Evolutionary conservation across 2,888 invertebrate genomes (phyloP), one percentile per base, ranked within the genome.

Genomic region (Caenorhabditis imperialis): DNA sequence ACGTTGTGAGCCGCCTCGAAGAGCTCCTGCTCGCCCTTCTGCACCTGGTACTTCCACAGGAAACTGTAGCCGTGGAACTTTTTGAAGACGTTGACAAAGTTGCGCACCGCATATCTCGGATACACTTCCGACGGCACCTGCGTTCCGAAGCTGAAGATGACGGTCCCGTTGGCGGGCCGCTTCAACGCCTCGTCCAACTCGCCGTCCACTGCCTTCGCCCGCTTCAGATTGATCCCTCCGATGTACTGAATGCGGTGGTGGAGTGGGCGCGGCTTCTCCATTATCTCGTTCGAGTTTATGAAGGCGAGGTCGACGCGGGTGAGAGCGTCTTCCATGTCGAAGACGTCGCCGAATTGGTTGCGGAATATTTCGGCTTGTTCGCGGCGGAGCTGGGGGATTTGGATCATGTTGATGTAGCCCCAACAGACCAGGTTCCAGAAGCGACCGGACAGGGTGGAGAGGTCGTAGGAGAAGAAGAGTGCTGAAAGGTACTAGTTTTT

Each of bases 241-340:
- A 85, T 84, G 50, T 81, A 79, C 40, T 78, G 76, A 25, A 82
- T 69, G 61, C 82, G 77, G 18, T 76, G 61, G 18, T 67, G 58
- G n/a, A 81, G 62, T 8, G 81, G 81, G 23, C 78, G 58, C 6
- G 82, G 77, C 25, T 77, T 71, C 37, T 84, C 85, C 35, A 85
- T 75, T 1, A 85, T 22, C 60, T 85, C 85, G 35, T 85, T 74
- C 18, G 83, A 81, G 47, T 85, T 85, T 3, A 85, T 30, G 40
- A 85, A 84, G 1, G 75, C 27, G 7, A 77, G 12, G 37, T 75
- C 77, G 1, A 74, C 38, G 22, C 53, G 47, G 2, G 37, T 40
- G 3, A 42, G 5, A 1, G 51, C 22, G 5, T 67, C 30, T n/a
- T 67, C 61, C 22, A 73, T 45, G 33, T 61, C 55, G 37, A 61